A percentile compares a stretch with the other conserved stretches of the same genome.
phyloP scores from a whole-genome alignment of 2,888 invertebrate species.

The Pecten maximus region DNA sequence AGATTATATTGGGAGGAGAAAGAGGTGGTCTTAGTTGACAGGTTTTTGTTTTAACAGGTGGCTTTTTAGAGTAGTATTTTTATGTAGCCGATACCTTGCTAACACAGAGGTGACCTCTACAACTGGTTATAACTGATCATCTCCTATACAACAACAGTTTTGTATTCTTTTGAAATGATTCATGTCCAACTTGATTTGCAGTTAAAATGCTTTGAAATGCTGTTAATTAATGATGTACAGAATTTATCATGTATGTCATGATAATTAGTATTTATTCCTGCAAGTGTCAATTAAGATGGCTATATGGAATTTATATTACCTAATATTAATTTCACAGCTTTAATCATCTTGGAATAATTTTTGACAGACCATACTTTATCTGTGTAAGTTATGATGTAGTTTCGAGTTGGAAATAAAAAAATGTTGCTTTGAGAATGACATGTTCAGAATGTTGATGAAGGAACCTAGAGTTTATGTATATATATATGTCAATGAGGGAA shows the following conservation, averaged over 20 bases:
- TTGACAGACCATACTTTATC: not conserved
- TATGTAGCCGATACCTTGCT: too few relatives aligned
- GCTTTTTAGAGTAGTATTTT: too few relatives aligned
- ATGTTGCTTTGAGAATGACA: not conserved
- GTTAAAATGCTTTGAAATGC: not conserved
- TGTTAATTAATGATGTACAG: not conserved
- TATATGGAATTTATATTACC: too few relatives aligned
- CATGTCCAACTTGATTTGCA: not conserved
- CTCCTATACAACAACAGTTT: not conserved
- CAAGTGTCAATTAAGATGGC: not conserved
- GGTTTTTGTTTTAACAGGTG: too few relatives aligned
- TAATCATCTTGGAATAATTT: not conserved
- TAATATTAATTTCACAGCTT: not conserved
- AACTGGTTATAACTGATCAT: too few relatives aligned
- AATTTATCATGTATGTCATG: not conserved
- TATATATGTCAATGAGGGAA: not conserved
- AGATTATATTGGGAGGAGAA: too few relatives aligned
- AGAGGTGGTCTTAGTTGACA: too few relatives aligned
- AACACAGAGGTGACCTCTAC: too few relatives aligned
- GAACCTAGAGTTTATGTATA: not conserved
- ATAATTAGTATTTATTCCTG: not conserved
- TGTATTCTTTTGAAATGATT: not conserved
- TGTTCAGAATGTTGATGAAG: not conserved
- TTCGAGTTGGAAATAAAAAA: not conserved
- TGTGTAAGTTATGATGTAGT: not conserved